phyloP scores from a whole-genome alignment of 2,888 invertebrate genomes.

The Electrophaes corylata region DNA sequence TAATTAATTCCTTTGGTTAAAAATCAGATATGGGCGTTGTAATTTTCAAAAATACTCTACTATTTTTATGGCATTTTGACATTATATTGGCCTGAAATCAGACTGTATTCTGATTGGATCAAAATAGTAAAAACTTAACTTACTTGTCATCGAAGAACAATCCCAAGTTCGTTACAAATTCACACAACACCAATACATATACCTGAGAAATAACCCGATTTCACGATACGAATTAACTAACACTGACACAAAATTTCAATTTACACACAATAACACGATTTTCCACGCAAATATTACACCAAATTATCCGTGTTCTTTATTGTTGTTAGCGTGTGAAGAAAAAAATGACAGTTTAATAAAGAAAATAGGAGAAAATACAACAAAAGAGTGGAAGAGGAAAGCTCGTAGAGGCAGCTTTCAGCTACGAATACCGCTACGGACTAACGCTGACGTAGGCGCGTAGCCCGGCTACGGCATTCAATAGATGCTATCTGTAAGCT shows the following conservation, averaged over 20 bases:
- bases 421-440: constrained; percentile 58
- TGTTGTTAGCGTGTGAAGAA: constrained; percentile 9
- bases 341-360: constrained; percentile 57
- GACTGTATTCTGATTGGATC: too few species aligned
- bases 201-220: constrained; percentile 40
- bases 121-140: too few species aligned
- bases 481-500: neutral
- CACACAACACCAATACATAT: constrained; percentile 43
- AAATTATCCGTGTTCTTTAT: neutral
- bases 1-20: too few species aligned
- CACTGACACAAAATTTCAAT: constrained; percentile 22
- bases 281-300: constrained; percentile 22
- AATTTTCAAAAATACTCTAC: too few species aligned
- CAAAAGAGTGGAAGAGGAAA: constrained; percentile 41
- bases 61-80: too few species aligned
- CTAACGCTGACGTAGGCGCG: constrained; percentile 62
- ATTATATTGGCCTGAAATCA: too few species aligned
- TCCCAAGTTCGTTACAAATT: constrained; percentile 39
- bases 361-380: constrained; percentile 50
- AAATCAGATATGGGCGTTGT: too few species aligned
- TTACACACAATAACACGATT: constrained; percentile 18
- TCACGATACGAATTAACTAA: constrained; percentile 32
- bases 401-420: constrained; percentile 51
- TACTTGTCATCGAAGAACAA: constrained; percentile 36
- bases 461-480: constrained; percentile 41